Evolutionary conservation across 2,797 vertebrate genomes (phyloP).

Genomic region (Eupleurogrammus muticus): DNA sequence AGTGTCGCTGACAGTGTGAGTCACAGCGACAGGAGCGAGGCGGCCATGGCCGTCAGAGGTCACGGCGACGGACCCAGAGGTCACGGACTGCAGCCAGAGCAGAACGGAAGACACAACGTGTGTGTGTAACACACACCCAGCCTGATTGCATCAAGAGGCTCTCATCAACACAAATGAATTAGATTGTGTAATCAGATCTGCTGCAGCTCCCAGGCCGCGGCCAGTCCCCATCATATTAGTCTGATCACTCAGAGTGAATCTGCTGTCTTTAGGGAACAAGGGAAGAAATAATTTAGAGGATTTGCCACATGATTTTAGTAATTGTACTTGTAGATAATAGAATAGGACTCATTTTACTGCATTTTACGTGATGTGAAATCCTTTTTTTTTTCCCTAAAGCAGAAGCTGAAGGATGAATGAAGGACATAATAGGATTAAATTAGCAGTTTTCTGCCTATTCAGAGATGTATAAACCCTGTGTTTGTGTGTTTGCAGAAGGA

Average conservation of each 20-base stretch:
- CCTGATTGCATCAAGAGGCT: constrained; percentile 18
- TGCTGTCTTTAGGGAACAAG: constrained; percentile 27
- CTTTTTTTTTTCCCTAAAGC: not conserved
- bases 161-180: constrained; percentile 62
- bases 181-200: constrained; percentile 64
- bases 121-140: constrained; percentile 32
- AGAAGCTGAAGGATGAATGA: constrained; percentile 11
- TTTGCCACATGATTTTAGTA: constrained; percentile 6
- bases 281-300: constrained; percentile 26
- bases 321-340: not conserved
- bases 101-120: constrained; percentile 23
- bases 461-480: constrained; percentile 15
- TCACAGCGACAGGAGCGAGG: constrained; percentile 49
- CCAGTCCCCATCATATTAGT: constrained; percentile 29
- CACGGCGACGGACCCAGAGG: constrained; percentile 59
- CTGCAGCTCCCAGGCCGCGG: constrained; percentile 39
- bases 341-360: not conserved
- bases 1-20: constrained; percentile 73
- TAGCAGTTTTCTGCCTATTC: constrained; percentile 5
- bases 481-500: constrained; percentile 68
- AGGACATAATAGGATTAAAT: constrained; percentile 20
- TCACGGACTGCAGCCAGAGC: constrained; percentile 30
- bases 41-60: constrained; percentile 53
- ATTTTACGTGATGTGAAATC: not conserved
- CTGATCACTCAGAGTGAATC: constrained; percentile 48